Base-by-base conservation (phyloP, 2,888 invertebrate genomes). In the Lamellibrachia satsuma region DNA sequence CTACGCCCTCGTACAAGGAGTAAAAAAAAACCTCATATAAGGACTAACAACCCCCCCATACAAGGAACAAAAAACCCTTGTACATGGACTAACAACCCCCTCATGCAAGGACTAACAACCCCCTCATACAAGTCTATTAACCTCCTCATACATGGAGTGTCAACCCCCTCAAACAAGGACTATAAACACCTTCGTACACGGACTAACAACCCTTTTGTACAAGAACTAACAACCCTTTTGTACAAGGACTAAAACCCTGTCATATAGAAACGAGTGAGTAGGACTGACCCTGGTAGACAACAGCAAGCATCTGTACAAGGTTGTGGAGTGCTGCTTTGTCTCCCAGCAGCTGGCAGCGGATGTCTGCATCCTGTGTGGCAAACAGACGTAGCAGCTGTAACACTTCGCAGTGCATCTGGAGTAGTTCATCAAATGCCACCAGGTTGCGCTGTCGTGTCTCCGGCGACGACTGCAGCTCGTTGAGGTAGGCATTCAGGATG, bases 371-470 rank as follows among this genome's bases (percentile, higher is more conserved):
- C 75, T 95, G 93, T 0, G 94, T 93, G 4, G 95, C 93, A 93
- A 95, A 95, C 3, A 94, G 94, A 91, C 94, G 94, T 52, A 96
- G 92, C 60, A 96, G 94, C 0, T 93, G 93, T n/a, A 95, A 92
- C 4, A 96, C 94, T 55, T 94, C 93, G 57, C 93, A 93, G 92
- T 95, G 95, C 94, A 96, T 95, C 52, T 94, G 94, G 90, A 96
- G 93, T n/a, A 95, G 94, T 93, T 96, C 95, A 39, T 94, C 93
- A 93, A 95, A 95, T n/a, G 95, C 94, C 92, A 96, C 93, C 90
- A 95, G 94, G 90, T 94, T 94, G 93, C 95, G 95, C 27, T 94
- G 93, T n/a, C 93, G 92, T 75, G 75, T 75, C 75, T 93, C 92
- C 7, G 93, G 93, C 2, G 93, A 94, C 8, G 93, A 93, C 91